Evolutionary conservation across 1,140 invertebrate genomes (phyloP), one percentile per base, ranked within the genome.

Genomic region (Sminthurinus signatus): DNA sequence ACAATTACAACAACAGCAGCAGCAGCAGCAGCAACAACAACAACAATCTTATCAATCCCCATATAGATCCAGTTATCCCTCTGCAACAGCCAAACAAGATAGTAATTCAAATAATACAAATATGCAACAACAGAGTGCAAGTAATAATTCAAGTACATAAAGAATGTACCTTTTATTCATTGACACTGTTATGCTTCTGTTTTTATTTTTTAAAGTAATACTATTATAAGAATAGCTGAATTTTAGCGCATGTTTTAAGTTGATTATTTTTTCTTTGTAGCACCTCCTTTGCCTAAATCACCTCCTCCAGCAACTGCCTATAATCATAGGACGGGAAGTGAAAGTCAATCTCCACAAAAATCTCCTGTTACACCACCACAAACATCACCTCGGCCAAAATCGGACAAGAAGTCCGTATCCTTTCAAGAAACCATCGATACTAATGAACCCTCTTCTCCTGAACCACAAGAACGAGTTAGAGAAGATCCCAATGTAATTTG

Each of bases 401-500:
- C 64, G 15, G 67, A 69, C 46, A 73, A 63, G 31, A 84, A 83
- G 70, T 81, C 85, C 62, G 87, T 89, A n/a, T 88, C 86, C 54
- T 89, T 89, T 75, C 85, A 88, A 73, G 83, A 86, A 72, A 80
- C 84, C 2, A 81, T 83, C 62, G 81, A 82, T 39, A 83, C 82
- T 64, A 81, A 84, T 72, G 75, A 57, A 75, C 73, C 68, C 46
- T 67, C 67, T 46, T 73, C 69, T 32, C 75, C 62, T 74, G 78
- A 61, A 27, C 64, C 54, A 80, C 2, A 81, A 74, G 84, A 86
- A 62, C 82, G 80, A 43, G 83, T 86, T 44, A 78, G 85, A 73
- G 88, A 90, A 78, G 88, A 91, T 80, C 85, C 86, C 44, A 88
- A 89, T 75, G 88, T 91, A 80, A 84, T 85, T 80, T 15, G 46